Conservation (phyloP, 2,113 vertebrate species). For the Eonycteris spelaea region DNA sequence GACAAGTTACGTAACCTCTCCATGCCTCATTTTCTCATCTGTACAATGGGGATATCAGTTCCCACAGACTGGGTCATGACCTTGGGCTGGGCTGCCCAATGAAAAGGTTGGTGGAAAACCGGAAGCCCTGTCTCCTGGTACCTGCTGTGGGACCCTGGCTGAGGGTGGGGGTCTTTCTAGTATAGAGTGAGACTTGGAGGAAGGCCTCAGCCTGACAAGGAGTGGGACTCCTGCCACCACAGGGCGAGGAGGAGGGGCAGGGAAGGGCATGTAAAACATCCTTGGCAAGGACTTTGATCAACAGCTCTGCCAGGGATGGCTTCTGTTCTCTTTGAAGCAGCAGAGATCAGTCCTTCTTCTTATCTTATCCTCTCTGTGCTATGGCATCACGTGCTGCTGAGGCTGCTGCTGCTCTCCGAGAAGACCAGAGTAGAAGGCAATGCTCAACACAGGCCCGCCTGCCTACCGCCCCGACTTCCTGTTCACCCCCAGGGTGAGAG, state of each 20-base stretch:
- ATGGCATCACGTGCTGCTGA: not conserved
- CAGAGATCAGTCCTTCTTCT: slow-evolving; percentile 62
- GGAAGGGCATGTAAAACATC: not conserved
- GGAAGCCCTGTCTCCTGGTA: not conserved
- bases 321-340: slow-evolving; percentile 57
- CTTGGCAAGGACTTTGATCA: slow-evolving; percentile 56
- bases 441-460: too few species aligned
- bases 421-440: not conserved
- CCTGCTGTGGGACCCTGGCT: not conserved
- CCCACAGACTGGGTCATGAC: not conserved
- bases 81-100: not conserved
- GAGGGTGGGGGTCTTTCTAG: not conserved
- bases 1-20: not conserved
- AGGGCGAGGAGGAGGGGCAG: not conserved
- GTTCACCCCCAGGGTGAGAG: not conserved
- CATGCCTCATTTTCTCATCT: not conserved
- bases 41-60: not conserved
- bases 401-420: not conserved
- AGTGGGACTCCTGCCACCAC: not conserved
- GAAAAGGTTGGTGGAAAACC: not conserved
- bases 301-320: not conserved
- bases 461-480: fast-evolving
- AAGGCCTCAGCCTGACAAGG: not conserved
- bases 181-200: not conserved
- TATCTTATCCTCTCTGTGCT: slow-evolving; percentile 5